phyloP scores from a whole-genome alignment of 2,797 vertebrate genomes.

The Eulemur mongoz region DNA sequence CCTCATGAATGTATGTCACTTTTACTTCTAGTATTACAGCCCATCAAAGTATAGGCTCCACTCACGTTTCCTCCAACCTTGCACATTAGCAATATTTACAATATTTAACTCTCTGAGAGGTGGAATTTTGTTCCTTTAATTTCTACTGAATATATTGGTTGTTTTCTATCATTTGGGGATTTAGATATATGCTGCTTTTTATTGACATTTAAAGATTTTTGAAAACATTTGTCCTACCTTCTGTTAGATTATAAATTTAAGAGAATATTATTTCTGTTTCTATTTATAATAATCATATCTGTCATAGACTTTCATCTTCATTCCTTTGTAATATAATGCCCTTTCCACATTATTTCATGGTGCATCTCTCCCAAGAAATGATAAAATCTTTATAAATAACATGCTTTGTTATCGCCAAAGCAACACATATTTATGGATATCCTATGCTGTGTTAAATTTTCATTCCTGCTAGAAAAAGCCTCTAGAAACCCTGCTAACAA shows the following conservation, averaged over 20 bases:
- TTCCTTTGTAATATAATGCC: not conserved
- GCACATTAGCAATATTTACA: not conserved
- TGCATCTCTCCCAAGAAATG: not conserved
- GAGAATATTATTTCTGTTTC: not conserved
- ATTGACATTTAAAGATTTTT: slow-evolving; percentile 28
- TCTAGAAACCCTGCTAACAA: not conserved
- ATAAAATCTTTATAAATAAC: slow-evolving; percentile 15
- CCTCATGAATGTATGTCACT: not conserved
- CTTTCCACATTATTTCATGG: not conserved
- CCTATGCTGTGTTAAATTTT: not conserved
- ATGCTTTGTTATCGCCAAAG: not conserved
- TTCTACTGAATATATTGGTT: not conserved
- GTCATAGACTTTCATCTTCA: not conserved
- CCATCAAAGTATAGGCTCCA: not conserved
- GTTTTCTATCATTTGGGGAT: not conserved
- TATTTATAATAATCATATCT: not conserved
- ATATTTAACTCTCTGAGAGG: not conserved
- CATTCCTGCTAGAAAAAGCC: not conserved
- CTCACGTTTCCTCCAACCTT: rapidly evolving
- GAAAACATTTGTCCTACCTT: not conserved
- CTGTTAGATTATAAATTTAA: not conserved
- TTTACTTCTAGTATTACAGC: not conserved
- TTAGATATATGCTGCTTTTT: not conserved
- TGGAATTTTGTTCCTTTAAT: not conserved
- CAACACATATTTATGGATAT: not conserved